Evolutionary conservation across 1,140 invertebrate genomes (phyloP), one percentile per base, ranked within the genome.

Genomic region (Epicauta chinensis): DNA sequence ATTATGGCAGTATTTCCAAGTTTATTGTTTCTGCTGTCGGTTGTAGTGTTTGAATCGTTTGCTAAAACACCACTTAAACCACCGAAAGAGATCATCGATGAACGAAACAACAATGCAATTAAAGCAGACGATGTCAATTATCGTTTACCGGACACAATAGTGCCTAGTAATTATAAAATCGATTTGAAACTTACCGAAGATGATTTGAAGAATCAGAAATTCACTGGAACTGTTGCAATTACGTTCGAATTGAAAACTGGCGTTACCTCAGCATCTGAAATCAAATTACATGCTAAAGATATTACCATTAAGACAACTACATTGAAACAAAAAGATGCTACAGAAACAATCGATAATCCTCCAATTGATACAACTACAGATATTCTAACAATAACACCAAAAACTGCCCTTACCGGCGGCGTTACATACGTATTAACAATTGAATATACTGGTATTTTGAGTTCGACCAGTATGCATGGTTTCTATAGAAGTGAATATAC

Each of bases 401-500:
- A 35, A 5, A 35, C 15, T 30, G 32, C 1, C 12, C 16, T 36
- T 2, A 34, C 13, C 14, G 5, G 6, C 15, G 23, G 14, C 2
- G 16, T 9, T 3, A 42, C 16, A 14, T 44, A 29, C 15, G 15
- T 31, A 7, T 47, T 47, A 32, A 47, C 14, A 13, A 35, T 46
- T 3, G 3, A 10, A 7, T 47, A 47, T 29, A 38, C 16, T 1
- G 45, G 45, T 29, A 38, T 12, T 16, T 37, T 47, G 45, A 23
- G 23, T 3, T 7, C 23, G 7, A 23, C 23, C 4, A 23, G 23
- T n/a, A 53, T 58, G 55, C 35, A 39, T 11, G 61, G 61, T 12
- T 59, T 63, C 35, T 61, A 59, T 50, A 55, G 51, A 36, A 59
- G 55, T n/a, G 53, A 37, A 10, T 58, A 64, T 23, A 40, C 10